Conservation (phyloP, 2,888 invertebrate genomes). For the Carpatolechia fugitivella region DNA sequence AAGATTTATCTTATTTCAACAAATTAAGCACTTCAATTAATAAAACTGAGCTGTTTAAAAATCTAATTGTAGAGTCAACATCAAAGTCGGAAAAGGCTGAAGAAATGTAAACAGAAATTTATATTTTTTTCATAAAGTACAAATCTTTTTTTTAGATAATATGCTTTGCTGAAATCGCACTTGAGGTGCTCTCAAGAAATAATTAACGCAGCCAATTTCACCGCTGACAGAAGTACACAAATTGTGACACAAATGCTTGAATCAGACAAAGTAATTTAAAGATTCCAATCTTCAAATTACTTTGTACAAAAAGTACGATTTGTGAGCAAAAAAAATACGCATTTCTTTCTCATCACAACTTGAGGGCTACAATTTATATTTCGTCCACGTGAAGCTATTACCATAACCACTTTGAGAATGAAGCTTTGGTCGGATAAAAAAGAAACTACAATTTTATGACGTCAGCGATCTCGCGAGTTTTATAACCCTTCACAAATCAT, state of each 20-base stretch:
- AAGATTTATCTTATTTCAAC: too few species aligned
- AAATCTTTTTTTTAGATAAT: too few species aligned
- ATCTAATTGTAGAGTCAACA: too few species aligned
- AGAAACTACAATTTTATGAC: background rate
- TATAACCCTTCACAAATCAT: constrained; percentile 66
- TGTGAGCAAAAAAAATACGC: too few species aligned
- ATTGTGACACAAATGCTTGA: background rate
- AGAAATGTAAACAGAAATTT: too few species aligned
- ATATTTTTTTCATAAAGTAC: too few species aligned
- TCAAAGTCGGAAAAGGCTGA: too few species aligned
- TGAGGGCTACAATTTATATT: background rate
- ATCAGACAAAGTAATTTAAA: background rate
- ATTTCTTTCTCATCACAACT: too few species aligned
- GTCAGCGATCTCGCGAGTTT: constrained; percentile 33
- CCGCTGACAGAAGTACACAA: background rate
- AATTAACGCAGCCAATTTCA: background rate
- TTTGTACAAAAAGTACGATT: background rate
- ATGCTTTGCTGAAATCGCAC: too few species aligned
- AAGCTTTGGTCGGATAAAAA: background rate
- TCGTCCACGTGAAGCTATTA: background rate
- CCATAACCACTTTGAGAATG: background rate
- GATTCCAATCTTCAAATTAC: background rate
- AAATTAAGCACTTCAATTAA: too few species aligned
- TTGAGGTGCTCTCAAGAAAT: background rate
- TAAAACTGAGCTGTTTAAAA: too few species aligned